A percentile compares a stretch with the other conserved stretches of the same genome.
Conservation (phyloP, 2,888 invertebrate species). For the Acheta domesticus region DNA sequence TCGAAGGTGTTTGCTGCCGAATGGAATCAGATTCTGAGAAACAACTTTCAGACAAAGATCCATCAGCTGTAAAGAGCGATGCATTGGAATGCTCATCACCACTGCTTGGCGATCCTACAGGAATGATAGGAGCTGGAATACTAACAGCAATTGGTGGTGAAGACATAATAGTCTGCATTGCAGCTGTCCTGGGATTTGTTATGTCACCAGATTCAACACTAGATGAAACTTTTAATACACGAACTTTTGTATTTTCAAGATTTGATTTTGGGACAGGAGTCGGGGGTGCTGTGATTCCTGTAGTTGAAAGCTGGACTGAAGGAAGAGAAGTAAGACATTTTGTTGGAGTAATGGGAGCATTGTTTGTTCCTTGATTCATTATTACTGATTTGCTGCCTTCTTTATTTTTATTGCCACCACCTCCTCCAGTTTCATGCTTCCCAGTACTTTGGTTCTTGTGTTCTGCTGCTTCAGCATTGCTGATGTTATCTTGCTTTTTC, state of each 20-base stretch:
- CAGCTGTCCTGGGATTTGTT: slow-evolving; percentile 24
- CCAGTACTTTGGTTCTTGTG: slow-evolving; percentile 57
- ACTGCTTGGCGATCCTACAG: slow-evolving; percentile 35
- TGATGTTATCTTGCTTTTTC: slow-evolving; percentile 92
- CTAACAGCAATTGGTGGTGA: background rate
- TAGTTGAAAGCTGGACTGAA: slow-evolving; percentile 10
- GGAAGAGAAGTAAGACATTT: slow-evolving; percentile 20
- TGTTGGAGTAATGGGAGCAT: slow-evolving; percentile 22
- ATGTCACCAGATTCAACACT: slow-evolving; percentile 21
- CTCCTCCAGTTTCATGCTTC: slow-evolving; percentile 24
- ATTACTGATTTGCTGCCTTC: background rate
- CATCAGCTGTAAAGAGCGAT: slow-evolving; percentile 41
- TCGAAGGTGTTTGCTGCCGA: slow-evolving; percentile 33
- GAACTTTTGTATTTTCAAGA: slow-evolving; percentile 18
- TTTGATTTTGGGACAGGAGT: slow-evolving; percentile 4
- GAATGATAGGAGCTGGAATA: slow-evolving; percentile 25
- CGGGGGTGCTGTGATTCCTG: slow-evolving; percentile 21
- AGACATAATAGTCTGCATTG: background rate
- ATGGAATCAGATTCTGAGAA: slow-evolving; percentile 34
- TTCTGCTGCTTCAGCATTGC: slow-evolving; percentile 83
- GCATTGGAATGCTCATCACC: slow-evolving; percentile 42
- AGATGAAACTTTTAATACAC: background rate
- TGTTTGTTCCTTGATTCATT: slow-evolving; percentile 9
- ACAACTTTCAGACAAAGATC: slow-evolving; percentile 41
- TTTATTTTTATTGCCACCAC: slow-evolving; percentile 18